Percentiles rank a stretch among this genome's conserved stretches.
phyloP scores from a whole-genome alignment of 1,140 invertebrate species.

The Drosophila rufa region DNA sequence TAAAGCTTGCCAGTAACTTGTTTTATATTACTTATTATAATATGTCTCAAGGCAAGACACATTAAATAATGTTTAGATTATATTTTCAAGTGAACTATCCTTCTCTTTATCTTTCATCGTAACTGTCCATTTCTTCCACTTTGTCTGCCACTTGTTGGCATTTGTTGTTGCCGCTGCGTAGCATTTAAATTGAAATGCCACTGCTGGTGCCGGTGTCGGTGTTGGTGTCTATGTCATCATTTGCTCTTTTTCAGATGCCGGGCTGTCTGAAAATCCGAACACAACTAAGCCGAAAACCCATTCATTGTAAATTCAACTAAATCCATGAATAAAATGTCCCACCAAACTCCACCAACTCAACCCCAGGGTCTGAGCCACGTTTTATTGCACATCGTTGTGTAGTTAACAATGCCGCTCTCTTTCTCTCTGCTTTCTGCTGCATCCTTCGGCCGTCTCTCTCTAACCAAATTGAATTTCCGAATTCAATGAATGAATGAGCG shows the following conservation, averaged over 20 bases:
- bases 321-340: slow-evolving; percentile 82
- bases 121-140: slow-evolving; percentile 27
- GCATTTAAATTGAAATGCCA: slow-evolving; percentile 78
- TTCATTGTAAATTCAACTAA: slow-evolving; percentile 83
- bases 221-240: slow-evolving; percentile 65
- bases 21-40: neutral
- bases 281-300: slow-evolving; percentile 72
- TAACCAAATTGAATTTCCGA: slow-evolving; percentile 79
- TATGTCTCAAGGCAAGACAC: neutral
- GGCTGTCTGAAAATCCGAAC: slow-evolving; percentile 35
- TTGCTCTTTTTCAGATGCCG: slow-evolving; percentile 71
- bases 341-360: slow-evolving; percentile 18
- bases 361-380: slow-evolving; percentile 42
- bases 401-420: slow-evolving; percentile 64
- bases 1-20: neutral
- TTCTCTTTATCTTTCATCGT: neutral
- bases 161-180: slow-evolving; percentile 34
- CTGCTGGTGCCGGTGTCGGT: slow-evolving; percentile 28
- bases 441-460: slow-evolving; percentile 43
- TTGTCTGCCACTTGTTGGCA: slow-evolving; percentile 74
- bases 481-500: slow-evolving; percentile 79
- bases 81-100: slow-evolving; percentile 3
- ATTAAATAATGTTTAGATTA: neutral
- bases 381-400: slow-evolving; percentile 77
- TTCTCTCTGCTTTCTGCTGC: slow-evolving; percentile 8